phyloP scores from a whole-genome alignment of 2,888 invertebrate genomes.

The Osmoderma eremita region DNA sequence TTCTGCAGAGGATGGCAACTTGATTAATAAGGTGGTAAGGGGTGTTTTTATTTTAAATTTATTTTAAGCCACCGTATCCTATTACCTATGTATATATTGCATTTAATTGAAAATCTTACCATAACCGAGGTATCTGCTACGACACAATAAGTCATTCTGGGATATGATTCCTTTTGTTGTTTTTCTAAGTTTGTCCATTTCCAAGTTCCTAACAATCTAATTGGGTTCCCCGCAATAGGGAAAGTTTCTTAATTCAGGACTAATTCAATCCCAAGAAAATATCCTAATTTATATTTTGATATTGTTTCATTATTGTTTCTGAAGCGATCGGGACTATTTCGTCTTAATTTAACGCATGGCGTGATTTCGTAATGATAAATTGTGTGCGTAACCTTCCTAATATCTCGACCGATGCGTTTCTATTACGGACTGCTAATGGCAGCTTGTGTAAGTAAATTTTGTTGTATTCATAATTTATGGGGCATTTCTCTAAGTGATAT shows the following conservation, averaged over 20 bases:
- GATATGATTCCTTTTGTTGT: not conserved
- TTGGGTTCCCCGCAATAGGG: slow-evolving; percentile 43
- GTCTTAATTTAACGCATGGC: slow-evolving; percentile 41
- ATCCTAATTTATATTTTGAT: slow-evolving; percentile 39
- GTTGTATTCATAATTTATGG: not conserved
- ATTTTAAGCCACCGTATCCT: too few species aligned
- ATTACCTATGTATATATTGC: too few species aligned
- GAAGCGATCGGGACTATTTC: slow-evolving; percentile 24
- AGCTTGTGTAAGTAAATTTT: slow-evolving; percentile 7
- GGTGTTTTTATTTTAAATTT: too few species aligned
- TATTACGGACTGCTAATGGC: slow-evolving; percentile 7
- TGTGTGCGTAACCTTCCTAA: slow-evolving; percentile 19
- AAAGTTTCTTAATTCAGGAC: slow-evolving; percentile 43
- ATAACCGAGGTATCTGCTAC: too few species aligned
- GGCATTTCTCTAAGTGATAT: slow-evolving; percentile 6
- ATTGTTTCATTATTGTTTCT: slow-evolving; percentile 32
- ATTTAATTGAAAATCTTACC: too few species aligned
- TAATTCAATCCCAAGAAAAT: slow-evolving; percentile 41
- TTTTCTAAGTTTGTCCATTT: slow-evolving; percentile 24
- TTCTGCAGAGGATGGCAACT: too few species aligned
- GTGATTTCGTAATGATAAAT: slow-evolving; percentile 39
- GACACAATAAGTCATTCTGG: not conserved
- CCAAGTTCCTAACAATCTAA: slow-evolving; percentile 38
- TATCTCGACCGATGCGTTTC: slow-evolving; percentile 23
- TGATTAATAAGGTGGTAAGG: too few species aligned